phyloP scores from a whole-genome alignment of 2,113 vertebrate genomes.

The Rhadina sibilatrix region DNA sequence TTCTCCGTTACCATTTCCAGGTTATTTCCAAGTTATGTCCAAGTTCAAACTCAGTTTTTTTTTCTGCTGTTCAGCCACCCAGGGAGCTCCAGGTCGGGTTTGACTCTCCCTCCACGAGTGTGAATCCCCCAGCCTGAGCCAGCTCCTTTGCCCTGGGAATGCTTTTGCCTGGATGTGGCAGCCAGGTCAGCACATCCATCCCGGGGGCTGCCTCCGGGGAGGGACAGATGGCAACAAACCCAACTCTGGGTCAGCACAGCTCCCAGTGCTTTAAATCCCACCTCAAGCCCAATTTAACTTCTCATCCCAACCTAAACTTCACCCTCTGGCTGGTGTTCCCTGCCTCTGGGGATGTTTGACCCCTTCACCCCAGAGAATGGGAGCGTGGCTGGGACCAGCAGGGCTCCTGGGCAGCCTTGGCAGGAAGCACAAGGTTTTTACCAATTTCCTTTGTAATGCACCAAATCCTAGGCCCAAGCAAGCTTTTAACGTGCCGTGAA shows the following conservation, averaged over 20 bases:
- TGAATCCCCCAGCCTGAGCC: background rate
- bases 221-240: background rate
- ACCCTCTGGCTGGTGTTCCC: accelerated
- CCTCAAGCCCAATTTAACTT: background rate
- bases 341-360: background rate
- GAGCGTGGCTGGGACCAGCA: background rate
- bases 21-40: background rate
- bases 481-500: background rate
- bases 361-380: accelerated
- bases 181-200: background rate
- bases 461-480: background rate
- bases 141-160: background rate
- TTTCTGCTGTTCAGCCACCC: background rate
- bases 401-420: background rate
- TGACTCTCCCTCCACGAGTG: accelerated
- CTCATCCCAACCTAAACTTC: background rate
- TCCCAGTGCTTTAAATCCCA: background rate
- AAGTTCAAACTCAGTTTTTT: background rate
- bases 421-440: background rate
- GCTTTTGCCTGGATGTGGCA: background rate
- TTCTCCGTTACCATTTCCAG: background rate
- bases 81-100: background rate
- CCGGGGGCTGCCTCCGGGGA: accelerated
- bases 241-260: background rate
- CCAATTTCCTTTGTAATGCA: background rate